Evolutionary conservation across 2,888 invertebrate genomes (phyloP).

Genomic region (Sphecodes monilicornis): DNA sequence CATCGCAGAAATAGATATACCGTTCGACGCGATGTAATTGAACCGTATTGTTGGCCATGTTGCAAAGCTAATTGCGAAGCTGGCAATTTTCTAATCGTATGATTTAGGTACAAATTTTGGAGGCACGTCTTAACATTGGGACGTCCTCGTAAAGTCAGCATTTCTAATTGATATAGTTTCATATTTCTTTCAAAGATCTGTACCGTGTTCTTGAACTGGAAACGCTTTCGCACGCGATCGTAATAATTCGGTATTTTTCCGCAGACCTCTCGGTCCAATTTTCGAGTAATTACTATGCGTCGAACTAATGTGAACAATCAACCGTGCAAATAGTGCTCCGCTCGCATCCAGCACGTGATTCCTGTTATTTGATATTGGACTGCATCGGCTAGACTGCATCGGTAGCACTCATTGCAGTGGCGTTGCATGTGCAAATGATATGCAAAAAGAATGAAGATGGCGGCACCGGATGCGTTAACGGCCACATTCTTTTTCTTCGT

Average conservation of each 20-base stretch:
- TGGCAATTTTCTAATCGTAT: background rate
- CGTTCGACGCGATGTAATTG: constrained; percentile 48
- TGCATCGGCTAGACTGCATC: constrained; percentile 33
- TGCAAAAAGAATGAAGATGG: constrained; percentile 24
- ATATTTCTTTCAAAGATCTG: too few relatives aligned
- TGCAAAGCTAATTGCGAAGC: background rate
- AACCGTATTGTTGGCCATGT: background rate
- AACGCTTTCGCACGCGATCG: background rate
- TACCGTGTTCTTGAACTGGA: too few relatives aligned
- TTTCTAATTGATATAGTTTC: too few relatives aligned
- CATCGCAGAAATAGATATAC: constrained; percentile 54
- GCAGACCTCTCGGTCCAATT: constrained; percentile 1
- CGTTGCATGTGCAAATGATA: constrained; percentile 31
- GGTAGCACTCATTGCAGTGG: constrained; percentile 44
- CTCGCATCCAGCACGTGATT: constrained; percentile 38
- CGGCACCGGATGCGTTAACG: constrained; percentile 15
- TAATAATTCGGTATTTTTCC: constrained; percentile 7
- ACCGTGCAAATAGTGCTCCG: constrained; percentile 36
- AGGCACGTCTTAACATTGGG: background rate
- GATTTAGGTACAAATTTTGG: background rate
- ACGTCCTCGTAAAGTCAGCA: background rate
- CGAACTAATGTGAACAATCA: constrained; percentile 46
- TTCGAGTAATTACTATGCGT: constrained; percentile 37
- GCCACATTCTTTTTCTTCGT: constrained; percentile 14
- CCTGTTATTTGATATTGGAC: constrained; percentile 42